These are phyloP conservation scores for Meloidogyne exigua DNA, from an alignment of 1,140 invertebrate species.

Conservation along the genomic window DNA sequence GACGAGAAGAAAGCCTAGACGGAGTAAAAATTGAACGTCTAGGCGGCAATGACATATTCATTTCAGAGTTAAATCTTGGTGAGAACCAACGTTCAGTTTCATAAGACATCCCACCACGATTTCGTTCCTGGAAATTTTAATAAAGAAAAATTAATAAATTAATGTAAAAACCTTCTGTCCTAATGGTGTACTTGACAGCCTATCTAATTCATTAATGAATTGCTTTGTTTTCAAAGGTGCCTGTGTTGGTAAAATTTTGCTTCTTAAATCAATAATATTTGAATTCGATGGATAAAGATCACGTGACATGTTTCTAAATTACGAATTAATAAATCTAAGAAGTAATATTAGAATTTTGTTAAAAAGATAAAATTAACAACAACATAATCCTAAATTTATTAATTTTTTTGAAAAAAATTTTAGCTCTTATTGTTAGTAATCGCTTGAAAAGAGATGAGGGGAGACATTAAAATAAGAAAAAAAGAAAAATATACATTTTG, in stretches of 20 bases:
- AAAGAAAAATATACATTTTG: too few relatives aligned
- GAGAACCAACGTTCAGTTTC: constrained; percentile 31
- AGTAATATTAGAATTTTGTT: too few relatives aligned
- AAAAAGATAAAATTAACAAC: too few relatives aligned
- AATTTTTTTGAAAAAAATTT: too few relatives aligned
- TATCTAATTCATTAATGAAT: constrained; percentile 31
- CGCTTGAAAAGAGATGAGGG: too few relatives aligned
- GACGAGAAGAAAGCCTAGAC: constrained; percentile 29
- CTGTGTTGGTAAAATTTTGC: constrained; percentile 22
- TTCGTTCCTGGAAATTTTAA: constrained; percentile 22
- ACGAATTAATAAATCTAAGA: not conserved
- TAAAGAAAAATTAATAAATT: not conserved
- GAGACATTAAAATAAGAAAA: too few relatives aligned
- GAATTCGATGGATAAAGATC: constrained; percentile 37
- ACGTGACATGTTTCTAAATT: constrained; percentile 15
- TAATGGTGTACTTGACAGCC: constrained; percentile 15
- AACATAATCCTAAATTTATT: too few relatives aligned
- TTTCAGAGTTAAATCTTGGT: constrained; percentile 11
- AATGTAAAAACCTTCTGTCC: constrained; percentile 4
- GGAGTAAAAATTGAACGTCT: constrained; percentile 37
- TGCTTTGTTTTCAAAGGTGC: constrained; percentile 31
- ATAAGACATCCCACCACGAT: not conserved
- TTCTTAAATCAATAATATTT: constrained; percentile 28
- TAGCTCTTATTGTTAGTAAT: too few relatives aligned
- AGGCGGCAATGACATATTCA: constrained; percentile 28